These are phyloP conservation scores for Lophotriccus pileatus DNA, from an alignment of 2,797 vertebrate genomes.

Conservation along the genomic window DNA sequence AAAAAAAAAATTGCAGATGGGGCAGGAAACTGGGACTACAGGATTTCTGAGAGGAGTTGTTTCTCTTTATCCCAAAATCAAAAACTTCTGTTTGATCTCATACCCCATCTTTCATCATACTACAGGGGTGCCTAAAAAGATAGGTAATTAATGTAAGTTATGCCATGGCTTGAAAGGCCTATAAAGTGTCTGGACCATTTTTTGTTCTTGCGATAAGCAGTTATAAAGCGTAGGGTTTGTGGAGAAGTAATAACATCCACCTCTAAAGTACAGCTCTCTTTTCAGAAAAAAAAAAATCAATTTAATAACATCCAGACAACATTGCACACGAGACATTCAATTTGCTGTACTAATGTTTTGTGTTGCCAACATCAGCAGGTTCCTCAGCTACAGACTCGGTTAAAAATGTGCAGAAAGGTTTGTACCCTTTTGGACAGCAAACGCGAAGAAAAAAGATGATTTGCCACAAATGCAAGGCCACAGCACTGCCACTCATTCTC, in stretches of 20 bases:
- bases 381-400: not conserved
- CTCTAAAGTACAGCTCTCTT: not conserved
- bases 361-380: not conserved
- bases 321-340: not conserved
- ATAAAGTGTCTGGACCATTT: not conserved
- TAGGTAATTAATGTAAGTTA: not conserved
- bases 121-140: not conserved
- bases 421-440: not conserved
- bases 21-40: not conserved
- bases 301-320: conserved; percentile 45
- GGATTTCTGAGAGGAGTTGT: not conserved
- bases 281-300: not conserved
- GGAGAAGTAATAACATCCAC: not conserved
- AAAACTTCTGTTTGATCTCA: conserved; percentile 4
- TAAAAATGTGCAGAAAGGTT: not conserved
- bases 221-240: not conserved
- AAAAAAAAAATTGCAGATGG: not conserved
- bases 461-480: not conserved
- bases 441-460: not conserved
- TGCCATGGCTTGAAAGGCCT: not conserved
- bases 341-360: not conserved
- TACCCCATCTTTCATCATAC: not conserved
- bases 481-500: not conserved
- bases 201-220: not conserved
- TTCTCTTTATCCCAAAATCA: conserved; percentile 69